These are phyloP conservation scores for Schizaphis graminum DNA, from an alignment of 2,888 invertebrate genomes.

Conservation along the genomic window DNA sequence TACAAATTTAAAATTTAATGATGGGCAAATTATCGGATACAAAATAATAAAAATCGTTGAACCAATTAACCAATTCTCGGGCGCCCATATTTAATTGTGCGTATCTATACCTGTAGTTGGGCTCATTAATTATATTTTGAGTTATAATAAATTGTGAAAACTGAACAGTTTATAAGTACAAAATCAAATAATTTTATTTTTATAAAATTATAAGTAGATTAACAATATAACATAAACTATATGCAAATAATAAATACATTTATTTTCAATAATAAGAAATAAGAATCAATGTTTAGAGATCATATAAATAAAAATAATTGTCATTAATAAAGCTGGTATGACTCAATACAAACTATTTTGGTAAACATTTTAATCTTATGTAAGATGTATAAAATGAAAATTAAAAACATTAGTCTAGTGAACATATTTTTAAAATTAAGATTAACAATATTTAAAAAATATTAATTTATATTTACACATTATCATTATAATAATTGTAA, in stretches of 20 bases:
- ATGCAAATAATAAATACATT: slow-evolving; percentile 33
- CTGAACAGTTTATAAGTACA: slow-evolving; percentile 7
- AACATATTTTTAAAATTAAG: neutral
- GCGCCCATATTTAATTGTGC: too few species aligned
- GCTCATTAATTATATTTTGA: neutral
- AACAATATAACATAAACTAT: slow-evolving; percentile 30
- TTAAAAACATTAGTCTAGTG: neutral
- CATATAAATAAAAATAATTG: slow-evolving; percentile 38
- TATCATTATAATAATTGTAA: neutral
- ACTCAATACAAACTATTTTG: slow-evolving; percentile 4
- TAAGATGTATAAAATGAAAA: neutral
- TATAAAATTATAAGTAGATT: slow-evolving; percentile 34
- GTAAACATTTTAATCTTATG: neutral
- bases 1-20: too few species aligned
- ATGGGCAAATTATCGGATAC: too few species aligned
- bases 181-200: slow-evolving; percentile 43
- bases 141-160: neutral
- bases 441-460: neutral
- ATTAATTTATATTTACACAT: neutral
- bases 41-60: too few species aligned
- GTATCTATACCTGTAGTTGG: neutral
- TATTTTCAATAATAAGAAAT: neutral
- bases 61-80: too few species aligned
- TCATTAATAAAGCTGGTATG: neutral
- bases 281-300: slow-evolving; percentile 24